Conservation (phyloP, 2,113 vertebrate genomes). For the Petrocephalus zakoni region DNA sequence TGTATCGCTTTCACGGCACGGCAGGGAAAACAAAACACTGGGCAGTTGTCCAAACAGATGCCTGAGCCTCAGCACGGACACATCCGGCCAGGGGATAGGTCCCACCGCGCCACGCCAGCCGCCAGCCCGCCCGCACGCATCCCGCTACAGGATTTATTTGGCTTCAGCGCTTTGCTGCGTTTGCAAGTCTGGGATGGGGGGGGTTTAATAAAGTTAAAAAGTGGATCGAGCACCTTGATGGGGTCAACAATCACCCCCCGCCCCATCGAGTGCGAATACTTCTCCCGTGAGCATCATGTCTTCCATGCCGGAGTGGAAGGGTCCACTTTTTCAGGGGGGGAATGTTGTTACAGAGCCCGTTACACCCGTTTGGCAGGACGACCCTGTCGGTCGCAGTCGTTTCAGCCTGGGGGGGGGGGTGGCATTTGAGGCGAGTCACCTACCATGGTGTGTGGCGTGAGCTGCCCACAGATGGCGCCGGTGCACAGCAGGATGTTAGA, state of each 20-base stretch:
- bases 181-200: constrained; percentile 52
- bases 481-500: constrained; percentile 50
- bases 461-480: constrained; percentile 76
- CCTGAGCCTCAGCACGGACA: constrained; percentile 43
- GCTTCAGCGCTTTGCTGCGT: constrained; percentile 60
- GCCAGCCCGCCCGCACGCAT: constrained; percentile 34
- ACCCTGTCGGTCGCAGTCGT: background rate
- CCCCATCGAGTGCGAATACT: background rate
- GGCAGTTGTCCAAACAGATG: constrained; percentile 72
- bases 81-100: constrained; percentile 44
- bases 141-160: constrained; percentile 53
- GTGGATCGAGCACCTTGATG: constrained; percentile 41
- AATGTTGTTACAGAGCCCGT: background rate
- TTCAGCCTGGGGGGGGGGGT: background rate
- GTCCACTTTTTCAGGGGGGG: background rate
- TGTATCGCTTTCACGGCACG: constrained; percentile 56
- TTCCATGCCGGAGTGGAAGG: background rate
- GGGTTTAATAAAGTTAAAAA: constrained; percentile 63
- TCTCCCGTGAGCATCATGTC: background rate
- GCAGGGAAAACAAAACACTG: constrained; percentile 65
- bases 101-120: constrained; percentile 18
- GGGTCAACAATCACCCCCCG: background rate
- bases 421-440: background rate
- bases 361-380: background rate
- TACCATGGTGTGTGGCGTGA: constrained; percentile 23